Conservation (phyloP, 2,888 invertebrate species). For the Nemurella pictetii region DNA sequence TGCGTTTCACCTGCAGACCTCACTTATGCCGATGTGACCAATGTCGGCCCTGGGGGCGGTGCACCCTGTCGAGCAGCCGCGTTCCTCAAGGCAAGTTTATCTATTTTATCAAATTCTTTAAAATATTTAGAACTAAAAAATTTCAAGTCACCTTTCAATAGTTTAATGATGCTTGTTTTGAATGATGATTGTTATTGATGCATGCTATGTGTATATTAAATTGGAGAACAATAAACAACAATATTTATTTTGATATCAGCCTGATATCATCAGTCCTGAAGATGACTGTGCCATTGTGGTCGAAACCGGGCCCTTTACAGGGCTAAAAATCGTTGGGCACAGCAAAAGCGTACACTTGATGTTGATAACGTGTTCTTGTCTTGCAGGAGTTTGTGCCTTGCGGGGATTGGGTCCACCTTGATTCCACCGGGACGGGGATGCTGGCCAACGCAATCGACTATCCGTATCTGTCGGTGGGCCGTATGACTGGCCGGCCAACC, state of each 20-base stretch:
- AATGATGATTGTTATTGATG: too few species aligned
- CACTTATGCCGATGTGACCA: constrained; percentile 32
- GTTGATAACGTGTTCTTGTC: not conserved
- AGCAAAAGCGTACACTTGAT: not conserved
- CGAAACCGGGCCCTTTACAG: too few species aligned
- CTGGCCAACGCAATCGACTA: constrained; percentile 62
- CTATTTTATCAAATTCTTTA: too few species aligned
- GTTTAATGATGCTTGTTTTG: too few species aligned
- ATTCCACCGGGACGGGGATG: constrained; percentile 73
- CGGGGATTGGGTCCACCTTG: constrained; percentile 78
- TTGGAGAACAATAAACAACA: too few species aligned
- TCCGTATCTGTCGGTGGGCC: constrained; percentile 63
- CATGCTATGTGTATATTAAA: too few species aligned
- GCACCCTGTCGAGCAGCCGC: constrained; percentile 77
- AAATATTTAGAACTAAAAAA: too few species aligned
- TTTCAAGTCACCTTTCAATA: not conserved
- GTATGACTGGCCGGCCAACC: constrained; percentile 65
- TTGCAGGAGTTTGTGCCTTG: constrained; percentile 67
- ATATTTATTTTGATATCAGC: too few species aligned
- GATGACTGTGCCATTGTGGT: too few species aligned
- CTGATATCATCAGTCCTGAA: too few species aligned
- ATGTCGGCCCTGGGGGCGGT: constrained; percentile 44
- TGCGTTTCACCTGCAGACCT: constrained; percentile 3
- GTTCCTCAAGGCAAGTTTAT: constrained; percentile 56
- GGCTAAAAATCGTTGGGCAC: not conserved